phyloP scores from a whole-genome alignment of 2,797 vertebrate genomes.

The Knipowitschia caucasica region DNA sequence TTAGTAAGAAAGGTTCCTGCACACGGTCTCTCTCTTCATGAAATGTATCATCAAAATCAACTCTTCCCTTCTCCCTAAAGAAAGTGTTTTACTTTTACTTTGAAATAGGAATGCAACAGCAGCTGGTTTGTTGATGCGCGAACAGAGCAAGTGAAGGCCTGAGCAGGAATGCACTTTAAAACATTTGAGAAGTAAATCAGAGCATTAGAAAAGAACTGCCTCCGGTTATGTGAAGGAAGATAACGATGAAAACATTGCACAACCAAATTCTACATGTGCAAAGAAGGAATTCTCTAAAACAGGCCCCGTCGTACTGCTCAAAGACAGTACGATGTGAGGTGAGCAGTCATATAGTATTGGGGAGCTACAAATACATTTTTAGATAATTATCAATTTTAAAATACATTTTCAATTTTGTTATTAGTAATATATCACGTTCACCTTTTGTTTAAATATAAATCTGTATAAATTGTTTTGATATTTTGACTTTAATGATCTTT shows the following conservation, averaged over 20 bases:
- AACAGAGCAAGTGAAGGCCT: constrained; percentile 20
- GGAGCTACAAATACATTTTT: background rate
- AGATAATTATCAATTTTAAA: too few species aligned
- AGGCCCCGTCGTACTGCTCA: constrained; percentile 33
- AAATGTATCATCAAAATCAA: too few species aligned
- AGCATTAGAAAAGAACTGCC: constrained; percentile 23
- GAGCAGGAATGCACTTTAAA: constrained; percentile 36
- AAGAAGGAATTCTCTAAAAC: constrained; percentile 40
- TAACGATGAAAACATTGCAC: constrained; percentile 47
- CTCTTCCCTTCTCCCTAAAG: too few species aligned
- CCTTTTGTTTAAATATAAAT: too few species aligned
- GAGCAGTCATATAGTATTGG: background rate
- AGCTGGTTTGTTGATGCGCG: constrained; percentile 25
- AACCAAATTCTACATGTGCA: constrained; percentile 26
- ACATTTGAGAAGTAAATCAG: constrained; percentile 23
- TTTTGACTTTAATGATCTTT: too few species aligned
- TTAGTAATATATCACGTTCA: too few species aligned
- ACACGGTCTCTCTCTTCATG: too few species aligned
- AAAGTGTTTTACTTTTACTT: too few species aligned
- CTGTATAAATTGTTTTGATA: too few species aligned
- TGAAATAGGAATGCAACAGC: constrained; percentile 2
- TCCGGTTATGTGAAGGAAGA: constrained; percentile 30
- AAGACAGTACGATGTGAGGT: background rate
- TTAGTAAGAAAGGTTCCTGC: too few species aligned
- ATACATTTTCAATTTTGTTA: too few species aligned